Base-by-base conservation (phyloP, 2,113 vertebrate genomes). In the Eubucco bourcierii region DNA sequence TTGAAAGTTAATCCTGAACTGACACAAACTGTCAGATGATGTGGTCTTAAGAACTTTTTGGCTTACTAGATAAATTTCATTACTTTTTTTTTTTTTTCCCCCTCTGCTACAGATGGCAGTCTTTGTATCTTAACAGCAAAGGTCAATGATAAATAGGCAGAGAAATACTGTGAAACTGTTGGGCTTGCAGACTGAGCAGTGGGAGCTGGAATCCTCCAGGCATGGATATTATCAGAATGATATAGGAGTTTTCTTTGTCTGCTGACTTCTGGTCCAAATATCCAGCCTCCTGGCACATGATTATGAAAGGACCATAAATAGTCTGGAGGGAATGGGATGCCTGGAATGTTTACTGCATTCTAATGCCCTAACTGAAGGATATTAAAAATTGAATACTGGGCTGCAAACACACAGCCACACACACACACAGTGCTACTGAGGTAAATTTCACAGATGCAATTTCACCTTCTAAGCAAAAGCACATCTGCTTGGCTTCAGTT, bases 391-490 rank as follows among this genome's bases (percentile, higher is more conserved):
- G 79, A 94, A 88, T 94, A 86, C 11, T 70, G 87, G 86, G 83
- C 68, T 81, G 90, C 91, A 96, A 90, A 92, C 88, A 64, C 79
- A 90, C 75, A 92, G 65, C 23, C 65, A 94, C 67, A 82, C 78
- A 93, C 65, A 63, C 47, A 9, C 64, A 93, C 64, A 81, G 60
- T n/a, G 77, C 90, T 75, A 76, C 76, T 10, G 75, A 96, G 88
- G 95, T 88, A 94, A 93, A 95, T 91, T 91, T 86, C 64, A n/a
- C 94, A 97, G 96, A 97, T 95, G 96, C 28, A 15, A 87, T 94
- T 97, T 94, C 73, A 97, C 95, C 95, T 97, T 93, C 95, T 94
- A 92, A 97, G 96, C 89, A 93, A 93, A 97, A 95, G 90, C 94
- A 94, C 93, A 96, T 97, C 96, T 89, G 93, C 86, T 95, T 96